Percentiles rank a stretch among this genome's conserved stretches.
phyloP scores from a whole-genome alignment of 2,888 invertebrate species.

The Tipula vernalis region DNA sequence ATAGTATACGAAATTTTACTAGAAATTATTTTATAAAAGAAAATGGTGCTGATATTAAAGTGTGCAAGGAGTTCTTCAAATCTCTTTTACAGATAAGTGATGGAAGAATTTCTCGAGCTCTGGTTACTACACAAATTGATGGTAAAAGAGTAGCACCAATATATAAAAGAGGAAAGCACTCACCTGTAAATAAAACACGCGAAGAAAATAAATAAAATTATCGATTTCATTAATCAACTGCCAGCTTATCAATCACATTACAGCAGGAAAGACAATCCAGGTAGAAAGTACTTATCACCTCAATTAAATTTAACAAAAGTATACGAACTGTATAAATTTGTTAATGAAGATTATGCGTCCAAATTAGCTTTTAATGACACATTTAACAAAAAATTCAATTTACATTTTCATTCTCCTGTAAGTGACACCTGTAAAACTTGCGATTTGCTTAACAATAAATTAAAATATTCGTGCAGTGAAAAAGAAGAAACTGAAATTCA shows the following conservation, averaged over 20 bases:
- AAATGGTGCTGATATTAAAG: not conserved
- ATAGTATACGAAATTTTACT: too few relatives aligned
- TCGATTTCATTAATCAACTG: not conserved
- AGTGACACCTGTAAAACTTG: not conserved
- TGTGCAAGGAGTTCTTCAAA: not conserved
- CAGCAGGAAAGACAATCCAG: constrained; percentile 13
- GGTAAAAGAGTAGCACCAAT: not conserved
- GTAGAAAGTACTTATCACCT: constrained; percentile 20
- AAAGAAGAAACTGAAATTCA: not conserved
- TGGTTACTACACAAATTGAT: not conserved
- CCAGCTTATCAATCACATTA: not conserved
- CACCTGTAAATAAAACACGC: not conserved
- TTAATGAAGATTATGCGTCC: not conserved
- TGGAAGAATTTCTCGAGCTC: not conserved
- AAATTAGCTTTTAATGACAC: not conserved
- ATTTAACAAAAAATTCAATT: not conserved
- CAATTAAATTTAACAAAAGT: constrained; percentile 12
- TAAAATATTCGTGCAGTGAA: not conserved
- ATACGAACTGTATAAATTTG: not conserved
- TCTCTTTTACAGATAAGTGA: not conserved
- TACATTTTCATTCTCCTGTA: not conserved
- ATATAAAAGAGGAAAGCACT: not conserved
- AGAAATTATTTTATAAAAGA: too few relatives aligned
- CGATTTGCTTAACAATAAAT: not conserved
- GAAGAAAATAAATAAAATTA: not conserved